Conservation (phyloP, 2,113 vertebrate genomes). For the Mesitornis unicolor region DNA sequence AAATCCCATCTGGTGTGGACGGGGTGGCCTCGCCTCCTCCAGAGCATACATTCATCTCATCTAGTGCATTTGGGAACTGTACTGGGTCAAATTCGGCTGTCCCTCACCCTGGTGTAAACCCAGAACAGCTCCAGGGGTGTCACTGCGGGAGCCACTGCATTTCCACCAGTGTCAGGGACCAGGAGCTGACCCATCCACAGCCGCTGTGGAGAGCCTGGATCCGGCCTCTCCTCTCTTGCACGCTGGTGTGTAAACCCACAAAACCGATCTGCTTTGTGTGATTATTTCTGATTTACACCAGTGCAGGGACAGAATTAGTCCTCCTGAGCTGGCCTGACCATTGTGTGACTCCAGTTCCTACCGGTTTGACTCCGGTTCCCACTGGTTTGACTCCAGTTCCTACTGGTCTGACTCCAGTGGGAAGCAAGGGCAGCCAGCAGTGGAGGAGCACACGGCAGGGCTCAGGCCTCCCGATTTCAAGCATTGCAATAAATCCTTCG, state of each 20-base stretch:
- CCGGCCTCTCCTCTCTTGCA: not conserved
- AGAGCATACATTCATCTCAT: not conserved
- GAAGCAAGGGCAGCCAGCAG: not conserved
- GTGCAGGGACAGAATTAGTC: not conserved
- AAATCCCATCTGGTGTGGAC: rapidly evolving
- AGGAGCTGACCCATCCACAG: not conserved
- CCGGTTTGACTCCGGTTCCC: not conserved
- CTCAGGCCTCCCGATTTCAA: not conserved
- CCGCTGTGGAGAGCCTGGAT: rapidly evolving
- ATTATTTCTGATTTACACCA: not conserved
- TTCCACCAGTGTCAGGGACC: not conserved
- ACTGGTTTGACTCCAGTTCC: no score
- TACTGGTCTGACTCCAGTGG: not conserved
- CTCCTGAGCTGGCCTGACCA: not conserved
- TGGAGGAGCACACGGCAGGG: not conserved
- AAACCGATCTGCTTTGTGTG: rapidly evolving
- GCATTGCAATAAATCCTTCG: not conserved
- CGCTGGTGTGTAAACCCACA: rapidly evolving
- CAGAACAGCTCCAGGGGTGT: not conserved
- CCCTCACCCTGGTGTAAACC: not conserved
- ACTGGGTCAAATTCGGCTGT: not conserved
- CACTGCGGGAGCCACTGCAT: not conserved
- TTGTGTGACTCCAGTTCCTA: rapidly evolving
- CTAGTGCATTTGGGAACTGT: not conserved
- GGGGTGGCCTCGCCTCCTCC: not conserved